A percentile compares a stretch with the other conserved stretches of the same genome.
Conservation (phyloP, 1,140 invertebrate genomes). For the Atta cephalotes region DNA sequence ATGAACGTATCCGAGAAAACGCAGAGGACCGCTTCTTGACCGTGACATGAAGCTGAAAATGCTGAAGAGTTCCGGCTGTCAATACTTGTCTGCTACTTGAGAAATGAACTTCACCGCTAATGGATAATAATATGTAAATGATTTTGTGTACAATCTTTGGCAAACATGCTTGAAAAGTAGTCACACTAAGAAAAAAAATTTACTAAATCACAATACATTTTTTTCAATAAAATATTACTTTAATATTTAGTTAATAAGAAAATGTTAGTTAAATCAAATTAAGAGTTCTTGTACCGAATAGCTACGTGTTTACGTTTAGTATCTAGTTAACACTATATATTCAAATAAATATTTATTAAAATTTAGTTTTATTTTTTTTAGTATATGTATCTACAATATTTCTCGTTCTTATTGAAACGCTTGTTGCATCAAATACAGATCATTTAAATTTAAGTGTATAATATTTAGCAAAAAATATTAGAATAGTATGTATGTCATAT, state of each 20-base stretch:
- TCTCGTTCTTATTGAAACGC: neutral
- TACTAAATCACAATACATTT: too few relatives aligned
- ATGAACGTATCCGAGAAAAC: neutral
- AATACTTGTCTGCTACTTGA: neutral
- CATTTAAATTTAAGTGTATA: neutral
- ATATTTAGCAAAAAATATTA: neutral
- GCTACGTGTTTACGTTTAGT: too few relatives aligned
- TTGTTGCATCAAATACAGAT: neutral
- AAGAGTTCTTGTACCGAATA: too few relatives aligned
- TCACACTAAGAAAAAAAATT: too few relatives aligned
- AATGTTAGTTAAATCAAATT: too few relatives aligned
- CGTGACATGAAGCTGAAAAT: slow-evolving; percentile 24
- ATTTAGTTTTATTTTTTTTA: too few relatives aligned
- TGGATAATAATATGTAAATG: neutral
- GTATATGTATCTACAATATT: neutral
- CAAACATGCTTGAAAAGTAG: neutral
- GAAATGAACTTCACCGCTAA: neutral
- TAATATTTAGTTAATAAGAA: too few relatives aligned
- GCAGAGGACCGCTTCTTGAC: neutral
- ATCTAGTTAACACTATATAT: too few relatives aligned
- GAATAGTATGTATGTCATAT: too few relatives aligned
- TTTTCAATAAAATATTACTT: too few relatives aligned
- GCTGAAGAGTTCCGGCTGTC: slow-evolving; percentile 26
- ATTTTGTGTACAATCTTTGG: neutral
- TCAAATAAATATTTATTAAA: too few relatives aligned